Base-by-base conservation (phyloP, 2,888 invertebrate genomes). In the Rhagium mordax region DNA sequence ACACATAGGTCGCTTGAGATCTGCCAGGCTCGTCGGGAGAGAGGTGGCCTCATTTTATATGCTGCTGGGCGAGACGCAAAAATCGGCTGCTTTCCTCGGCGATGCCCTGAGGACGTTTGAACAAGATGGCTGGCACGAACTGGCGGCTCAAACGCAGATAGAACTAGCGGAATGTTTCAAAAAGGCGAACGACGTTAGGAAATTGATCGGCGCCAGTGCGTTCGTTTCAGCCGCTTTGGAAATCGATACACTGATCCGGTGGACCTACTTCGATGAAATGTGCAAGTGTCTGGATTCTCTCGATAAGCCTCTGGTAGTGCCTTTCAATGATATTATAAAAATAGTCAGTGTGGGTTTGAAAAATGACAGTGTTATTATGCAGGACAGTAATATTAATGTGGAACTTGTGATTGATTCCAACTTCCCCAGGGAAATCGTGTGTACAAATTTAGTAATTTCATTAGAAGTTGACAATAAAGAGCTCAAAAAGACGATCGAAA, bases 11-110 rank as follows among this genome's bases (percentile, higher is more conserved):
- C 87, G 90, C 6, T 89, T 93, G 81, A 91, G 96, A 79, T 97
- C 95, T 67, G 98, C 98, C 0, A 92, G 97, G 51, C 90, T 95
- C 59, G 95, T 98, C 70, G 98, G 98, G 0, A 91, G 94, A 48
- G 96, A 98, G 83, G 88, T 98, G 61, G 97, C 98, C 0, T 92
- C 94, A 24, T 98, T 98, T 86, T 98, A 98, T 87, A 93, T 96
- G 80, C 94, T 94, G 76, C 89, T 95, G 7, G 94, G 94, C 0
- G 95, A 96, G 85, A 94, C 95, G 0, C 93, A 95, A 78, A 97
- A 97, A 86, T 96, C 98, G 0, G 95, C 96, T 3, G 94, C 95
- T 0, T 98, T 98, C 86, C 90, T 98, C 1, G 92, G 93, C 64
- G 98, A 98, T 84, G 93, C 96, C 0, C 88, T 98, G 24, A 92